Percentiles rank a stretch among this genome's conserved stretches.
Evolutionary conservation across 2,113 vertebrate genomes (phyloP).

Genomic region (Speoplatyrhinus poulsoni): DNA sequence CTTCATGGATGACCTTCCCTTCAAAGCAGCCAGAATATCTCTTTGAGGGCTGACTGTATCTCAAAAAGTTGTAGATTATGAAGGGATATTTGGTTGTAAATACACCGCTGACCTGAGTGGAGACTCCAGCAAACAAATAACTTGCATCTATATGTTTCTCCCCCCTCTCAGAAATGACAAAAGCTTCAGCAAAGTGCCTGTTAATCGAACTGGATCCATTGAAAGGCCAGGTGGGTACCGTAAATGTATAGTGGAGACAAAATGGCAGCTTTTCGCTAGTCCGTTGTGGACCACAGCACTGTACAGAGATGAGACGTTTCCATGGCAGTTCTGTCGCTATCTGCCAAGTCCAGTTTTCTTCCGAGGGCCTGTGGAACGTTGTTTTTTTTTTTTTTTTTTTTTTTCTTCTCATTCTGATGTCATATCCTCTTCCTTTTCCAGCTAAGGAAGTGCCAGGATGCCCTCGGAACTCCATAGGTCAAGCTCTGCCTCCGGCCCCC

Average conservation of each 20-base stretch:
- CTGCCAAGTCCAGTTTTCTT: constrained; percentile 22
- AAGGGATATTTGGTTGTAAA: constrained; percentile 1
- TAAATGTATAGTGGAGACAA: neutral
- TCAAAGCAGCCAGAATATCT: constrained; percentile 14
- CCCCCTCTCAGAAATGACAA: constrained; percentile 80
- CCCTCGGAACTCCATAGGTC: constrained; percentile 78
- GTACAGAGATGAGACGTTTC: neutral
- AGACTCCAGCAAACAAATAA: neutral
- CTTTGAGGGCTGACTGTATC: constrained; percentile 20
- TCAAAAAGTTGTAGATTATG: neutral
- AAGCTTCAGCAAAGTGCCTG: constrained; percentile 79
- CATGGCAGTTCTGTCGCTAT: neutral
- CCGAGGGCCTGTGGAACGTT: constrained; percentile 32
- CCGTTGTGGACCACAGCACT: neutral
- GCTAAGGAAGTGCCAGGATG: constrained; percentile 80
- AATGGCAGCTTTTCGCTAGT: neutral
- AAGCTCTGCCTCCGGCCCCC: constrained; percentile 85
- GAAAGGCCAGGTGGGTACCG: constrained; percentile 78
- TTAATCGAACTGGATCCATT: constrained; percentile 78
- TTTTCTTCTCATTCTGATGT: constrained; percentile 25
- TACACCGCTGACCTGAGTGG: neutral
- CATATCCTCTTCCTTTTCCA: constrained; percentile 72
- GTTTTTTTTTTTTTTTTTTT: constrained; percentile 20
- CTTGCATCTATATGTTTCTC: constrained; percentile 4
- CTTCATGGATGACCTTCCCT: constrained; percentile 25